phyloP scores from a whole-genome alignment of 37 sponge, comb jelly and placozoan species.

The Agelas oroides region DNA sequence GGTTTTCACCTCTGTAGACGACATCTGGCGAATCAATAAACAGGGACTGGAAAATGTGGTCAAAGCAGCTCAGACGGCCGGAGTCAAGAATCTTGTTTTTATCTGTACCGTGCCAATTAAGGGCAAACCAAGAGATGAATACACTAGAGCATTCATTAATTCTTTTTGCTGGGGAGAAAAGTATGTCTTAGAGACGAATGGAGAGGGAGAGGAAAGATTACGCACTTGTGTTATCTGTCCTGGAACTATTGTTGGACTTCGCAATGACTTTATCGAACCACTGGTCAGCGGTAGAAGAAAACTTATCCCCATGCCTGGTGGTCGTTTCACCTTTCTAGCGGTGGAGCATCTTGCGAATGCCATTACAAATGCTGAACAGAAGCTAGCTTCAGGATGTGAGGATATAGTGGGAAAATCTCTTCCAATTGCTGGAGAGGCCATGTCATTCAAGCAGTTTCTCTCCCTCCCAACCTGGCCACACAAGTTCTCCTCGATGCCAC shows the following conservation, averaged over 20 bases:
- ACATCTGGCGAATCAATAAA: slow-evolving; percentile 57
- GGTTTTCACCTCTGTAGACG: slow-evolving; percentile 49
- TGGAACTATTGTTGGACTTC: slow-evolving; percentile 54
- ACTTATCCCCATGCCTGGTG: slow-evolving; percentile 22
- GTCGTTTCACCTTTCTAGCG: slow-evolving; percentile 30
- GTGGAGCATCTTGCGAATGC: slow-evolving; percentile 48
- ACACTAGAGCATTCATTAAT: slow-evolving; percentile 24
- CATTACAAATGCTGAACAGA: slow-evolving; percentile 45
- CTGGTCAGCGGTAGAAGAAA: slow-evolving; percentile 45
- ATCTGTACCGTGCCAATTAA: background rate
- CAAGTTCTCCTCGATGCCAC: slow-evolving; percentile 20
- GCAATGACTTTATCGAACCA: slow-evolving; percentile 8
- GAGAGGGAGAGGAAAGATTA: slow-evolving; percentile 32
- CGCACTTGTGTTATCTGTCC: slow-evolving; percentile 60
- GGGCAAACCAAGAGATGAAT: background rate
- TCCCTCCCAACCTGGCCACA: slow-evolving; percentile 56
- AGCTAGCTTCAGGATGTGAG: slow-evolving; percentile 38
- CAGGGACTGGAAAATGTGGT: slow-evolving; percentile 38
- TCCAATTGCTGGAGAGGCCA: slow-evolving; percentile 50
- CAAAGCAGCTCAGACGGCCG: slow-evolving; percentile 47
- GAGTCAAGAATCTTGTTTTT: slow-evolving; percentile 62
- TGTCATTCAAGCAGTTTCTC: slow-evolving; percentile 54
- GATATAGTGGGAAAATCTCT: slow-evolving; percentile 41
- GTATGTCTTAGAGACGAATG: slow-evolving; percentile 36
- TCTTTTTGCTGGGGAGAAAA: slow-evolving; percentile 16